A percentile compares a stretch with the other conserved stretches of the same genome.
These are phyloP conservation scores for Microtus pennsylvanicus DNA, from an alignment of 2,113 vertebrate genomes.

Conservation along the genomic window DNA sequence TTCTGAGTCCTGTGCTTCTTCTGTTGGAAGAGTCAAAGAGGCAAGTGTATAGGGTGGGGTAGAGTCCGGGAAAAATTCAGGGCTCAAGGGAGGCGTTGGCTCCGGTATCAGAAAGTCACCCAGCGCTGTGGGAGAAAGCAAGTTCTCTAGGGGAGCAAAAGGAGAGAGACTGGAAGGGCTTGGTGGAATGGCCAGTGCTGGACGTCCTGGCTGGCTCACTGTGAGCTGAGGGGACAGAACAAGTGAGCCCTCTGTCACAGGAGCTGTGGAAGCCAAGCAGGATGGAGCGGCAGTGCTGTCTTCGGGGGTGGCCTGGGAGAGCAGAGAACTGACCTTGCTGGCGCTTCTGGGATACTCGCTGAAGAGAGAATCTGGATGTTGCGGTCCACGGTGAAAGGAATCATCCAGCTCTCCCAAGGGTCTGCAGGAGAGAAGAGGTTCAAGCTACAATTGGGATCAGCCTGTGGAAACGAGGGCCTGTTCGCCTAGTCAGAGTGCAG, in stretches of 20 bases:
- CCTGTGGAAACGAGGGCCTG: background rate
- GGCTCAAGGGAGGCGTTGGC: no score
- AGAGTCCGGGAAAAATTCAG: no score
- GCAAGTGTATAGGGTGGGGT: no score
- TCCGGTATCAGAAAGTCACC: background rate
- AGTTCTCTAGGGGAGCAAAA: background rate
- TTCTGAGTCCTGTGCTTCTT: background rate
- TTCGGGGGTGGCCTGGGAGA: background rate
- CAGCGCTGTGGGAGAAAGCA: no score
- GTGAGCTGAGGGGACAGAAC: background rate
- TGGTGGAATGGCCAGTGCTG: rapidly evolving
- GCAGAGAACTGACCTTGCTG: background rate
- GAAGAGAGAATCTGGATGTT: background rate
- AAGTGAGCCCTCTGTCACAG: background rate
- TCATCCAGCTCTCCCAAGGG: background rate
- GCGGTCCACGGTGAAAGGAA: no score
- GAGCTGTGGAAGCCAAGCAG: background rate
- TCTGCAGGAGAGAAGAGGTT: background rate
- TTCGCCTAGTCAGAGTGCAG: background rate
- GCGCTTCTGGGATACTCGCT: background rate
- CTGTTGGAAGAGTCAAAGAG: background rate
- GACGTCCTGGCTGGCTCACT: background rate
- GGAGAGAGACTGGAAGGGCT: background rate
- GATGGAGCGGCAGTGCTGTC: background rate
- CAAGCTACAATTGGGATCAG: background rate